Base-by-base conservation (phyloP, 2,888 invertebrate genomes). In the Epicampocera succincta region DNA sequence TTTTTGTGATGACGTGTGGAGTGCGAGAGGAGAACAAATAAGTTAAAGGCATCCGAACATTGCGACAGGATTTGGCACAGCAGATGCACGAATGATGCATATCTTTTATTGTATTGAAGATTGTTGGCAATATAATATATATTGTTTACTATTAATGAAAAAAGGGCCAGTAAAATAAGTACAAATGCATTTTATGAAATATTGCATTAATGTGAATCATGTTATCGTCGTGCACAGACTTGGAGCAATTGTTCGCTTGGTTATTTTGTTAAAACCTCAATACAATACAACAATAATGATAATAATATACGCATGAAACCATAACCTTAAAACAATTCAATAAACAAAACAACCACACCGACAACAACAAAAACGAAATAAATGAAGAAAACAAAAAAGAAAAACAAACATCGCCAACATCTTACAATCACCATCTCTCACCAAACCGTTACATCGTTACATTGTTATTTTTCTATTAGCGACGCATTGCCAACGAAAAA, bases 381-480 rank as follows among this genome's bases (percentile, higher is more conserved):
- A 63, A 42, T 44, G 17, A 19, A 40, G 12, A 40, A 12, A 33
- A 15, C 44, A 15, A 8, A 40, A 17, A 33, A 42, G 11, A 40
- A 21, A n/a, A n/a, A n/a, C n/a, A n/a, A 46, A 6, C 54, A 60
- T 60, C 56, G 21, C 17, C 38, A 65, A 42, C 74, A 77, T 77
- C 69, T 60, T 33, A 54, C 78, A 78, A 82, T 82, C 78, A 79
- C 78, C 78, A 78, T 75, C 82, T 81, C 71, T 77, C 72, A 38
- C 60, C 58, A 71, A 82, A 82, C 82, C 82, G 82, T 82, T 82
- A 82, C 81, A 69, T 66, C 60, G 80, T 75, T 80, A 75, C 68
- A 72, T 82, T 82, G 82, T 82, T 78, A 78, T 79, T 82, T 82
- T 82, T 82, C 82, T 82, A 82, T 78, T 82, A 82, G 82, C 78